These are phyloP conservation scores for Diorhabda elongata DNA, from an alignment of 1,140 invertebrate species.

Conservation along the genomic window DNA sequence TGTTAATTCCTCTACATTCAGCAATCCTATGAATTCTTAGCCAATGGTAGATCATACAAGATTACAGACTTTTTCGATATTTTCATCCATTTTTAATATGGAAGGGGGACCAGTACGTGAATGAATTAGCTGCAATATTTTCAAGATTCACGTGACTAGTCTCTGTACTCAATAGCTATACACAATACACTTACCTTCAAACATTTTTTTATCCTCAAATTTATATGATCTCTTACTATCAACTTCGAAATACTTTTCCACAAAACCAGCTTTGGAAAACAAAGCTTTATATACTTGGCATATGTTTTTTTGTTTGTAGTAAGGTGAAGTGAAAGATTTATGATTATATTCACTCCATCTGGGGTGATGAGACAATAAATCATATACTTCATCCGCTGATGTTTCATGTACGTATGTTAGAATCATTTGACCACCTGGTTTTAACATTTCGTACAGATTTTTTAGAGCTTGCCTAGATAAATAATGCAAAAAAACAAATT, in stretches of 20 bases:
- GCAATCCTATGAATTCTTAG: too few relatives aligned
- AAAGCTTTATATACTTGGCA: neutral
- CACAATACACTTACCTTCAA: neutral
- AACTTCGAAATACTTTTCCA: neutral
- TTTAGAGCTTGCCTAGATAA: neutral
- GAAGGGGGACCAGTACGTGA: too few relatives aligned
- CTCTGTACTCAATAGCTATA: too few relatives aligned
- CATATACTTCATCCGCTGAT: conserved; percentile 4
- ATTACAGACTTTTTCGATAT: too few relatives aligned
- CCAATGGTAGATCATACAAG: too few relatives aligned
- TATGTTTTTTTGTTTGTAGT: neutral
- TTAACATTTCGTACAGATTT: conserved; percentile 6
- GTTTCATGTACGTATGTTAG: neutral
- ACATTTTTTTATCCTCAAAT: neutral
- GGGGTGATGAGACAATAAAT: neutral
- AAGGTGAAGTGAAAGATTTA: neutral
- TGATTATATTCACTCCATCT: conserved; percentile 7
- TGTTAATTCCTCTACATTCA: too few relatives aligned
- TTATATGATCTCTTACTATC: neutral
- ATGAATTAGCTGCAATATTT: too few relatives aligned
- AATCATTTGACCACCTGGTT: neutral
- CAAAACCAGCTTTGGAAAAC: neutral
- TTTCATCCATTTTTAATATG: too few relatives aligned
- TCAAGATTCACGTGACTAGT: too few relatives aligned
- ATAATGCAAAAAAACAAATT: neutral